Base-by-base conservation (phyloP, 2,888 invertebrate species). In the Platycheirus rosarum region DNA sequence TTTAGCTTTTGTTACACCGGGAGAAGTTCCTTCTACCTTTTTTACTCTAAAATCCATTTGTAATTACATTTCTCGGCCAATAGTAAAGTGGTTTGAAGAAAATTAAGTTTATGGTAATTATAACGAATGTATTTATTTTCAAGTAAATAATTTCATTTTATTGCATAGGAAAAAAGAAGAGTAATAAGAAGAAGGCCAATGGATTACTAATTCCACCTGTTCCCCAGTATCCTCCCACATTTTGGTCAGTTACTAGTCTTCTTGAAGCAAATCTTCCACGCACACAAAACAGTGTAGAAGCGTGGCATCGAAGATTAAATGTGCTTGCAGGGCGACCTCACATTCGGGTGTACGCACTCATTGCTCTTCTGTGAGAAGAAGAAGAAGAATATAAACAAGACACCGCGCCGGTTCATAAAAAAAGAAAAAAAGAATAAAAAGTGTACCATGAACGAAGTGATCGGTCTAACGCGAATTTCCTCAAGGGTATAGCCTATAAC, bases 271-370 rank as follows among this genome's bases (percentile, higher is more conserved):
- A 20, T n/a, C 11, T 35, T 32, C 20, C 20, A 0, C 11, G 35
- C 2, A 62, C 49, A 8, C 23, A 49, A 49, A 40, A 37, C 16
- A 20, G 35, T n/a, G 29, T 37, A 37, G 48, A 63, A 63, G 46
- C 32, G 11, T 60, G 11, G 44, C 60, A 46, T 18, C 32, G 46
- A 9, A 14, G 32, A 18, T 44, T 46, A 13, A 46, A 60, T n/a
- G 46, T 62, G 16, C 60, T 62, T n/a, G 44, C 32, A 60, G 60
- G 60, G 13, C 32, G 16, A 26, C 18, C 32, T 29, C 60, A 62
- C n/a, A 62, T 62, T 11, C 32, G 62, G 11, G 60, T 62, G 13
- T 62, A 62, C 20, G 26, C 37, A 37, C 55, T 55, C 6, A 32
- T 37, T 20, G 40, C 62, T 44, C 62, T 46, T 62, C 35, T 46